phyloP scores from a whole-genome alignment of 2,888 invertebrate species.

The Drosophila ochracea region DNA sequence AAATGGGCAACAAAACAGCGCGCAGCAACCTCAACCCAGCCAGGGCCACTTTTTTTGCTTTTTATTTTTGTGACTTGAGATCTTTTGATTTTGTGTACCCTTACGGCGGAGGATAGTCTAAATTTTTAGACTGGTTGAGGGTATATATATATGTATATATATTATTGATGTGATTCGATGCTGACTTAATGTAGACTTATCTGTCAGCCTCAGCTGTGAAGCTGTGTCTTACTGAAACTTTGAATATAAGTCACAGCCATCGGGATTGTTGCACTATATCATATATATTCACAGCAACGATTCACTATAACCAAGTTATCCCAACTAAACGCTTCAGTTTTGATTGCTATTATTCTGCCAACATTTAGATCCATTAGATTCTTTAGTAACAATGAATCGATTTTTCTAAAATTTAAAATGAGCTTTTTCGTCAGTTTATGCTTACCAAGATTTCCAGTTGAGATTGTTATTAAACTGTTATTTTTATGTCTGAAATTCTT shows the following conservation, averaged over 20 bases:
- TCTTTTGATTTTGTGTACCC: conserved; percentile 37
- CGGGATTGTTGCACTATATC: background rate
- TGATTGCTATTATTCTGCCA: too few relatives aligned
- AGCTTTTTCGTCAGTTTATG: background rate
- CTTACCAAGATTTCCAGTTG: background rate
- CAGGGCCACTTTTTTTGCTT: conserved; percentile 26
- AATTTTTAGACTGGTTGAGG: background rate
- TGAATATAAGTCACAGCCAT: background rate
- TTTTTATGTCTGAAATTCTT: fast-evolving
- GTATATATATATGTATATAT: background rate
- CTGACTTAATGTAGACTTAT: background rate
- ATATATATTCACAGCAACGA: background rate
- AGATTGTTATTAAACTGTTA: background rate
- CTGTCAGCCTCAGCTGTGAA: background rate
- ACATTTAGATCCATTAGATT: background rate
- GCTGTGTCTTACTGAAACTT: background rate
- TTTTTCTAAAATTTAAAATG: background rate
- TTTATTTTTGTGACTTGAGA: conserved; percentile 34
- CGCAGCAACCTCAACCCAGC: conserved; percentile 17
- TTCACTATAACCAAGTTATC: background rate
- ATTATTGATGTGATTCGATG: background rate
- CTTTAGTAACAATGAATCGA: fast-evolving
- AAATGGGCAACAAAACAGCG: conserved; percentile 51
- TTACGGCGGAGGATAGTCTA: background rate
- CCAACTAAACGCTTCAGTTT: too few relatives aligned